Evolutionary conservation across 2,888 invertebrate species (phyloP), one percentile per base, ranked within the genome.

Genomic region (Oscheius onirici): DNA sequence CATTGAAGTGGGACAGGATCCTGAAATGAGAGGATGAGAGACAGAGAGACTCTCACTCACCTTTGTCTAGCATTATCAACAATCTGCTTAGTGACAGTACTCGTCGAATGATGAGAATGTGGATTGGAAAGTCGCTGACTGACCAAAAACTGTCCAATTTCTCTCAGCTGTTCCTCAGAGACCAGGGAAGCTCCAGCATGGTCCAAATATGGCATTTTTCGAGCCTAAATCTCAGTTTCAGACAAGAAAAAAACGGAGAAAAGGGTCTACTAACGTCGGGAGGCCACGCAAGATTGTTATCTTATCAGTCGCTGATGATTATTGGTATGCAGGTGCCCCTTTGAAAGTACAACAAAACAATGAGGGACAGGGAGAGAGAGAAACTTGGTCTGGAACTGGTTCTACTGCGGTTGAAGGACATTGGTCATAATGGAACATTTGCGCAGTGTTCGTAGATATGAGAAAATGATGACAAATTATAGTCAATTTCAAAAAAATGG

Each of bases 1-100:
- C 88, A 79, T 94, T 92, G 86, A 97, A 96, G 88, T 93, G 92
- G 72, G 92, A 90, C n/a, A 97, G 90, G 76, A 96, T 91, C 87
- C 93, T 93, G 85, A 51, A 73, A 46, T 46, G 49, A 17, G 28
- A 57, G 24, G 26, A 2, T 54, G 71, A 51, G 46, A 41, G 67
- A 46, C 41, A 22, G 28, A 44, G 20, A 22, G 10, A 24, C 26
- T 44, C n/a, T 81, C n/a, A 24, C 49, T 44, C n/a, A 82, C 79
- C 76, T 58, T 10, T 65, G 41, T 44, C 78, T 67, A 2, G 77
- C 77, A 10, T 71, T 92, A 86, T 95, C 95, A 52, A 96, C 91
- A 57, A 92, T 91, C 89, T 95, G 94, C 78, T 91, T 92, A n/a
- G 94, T 93, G 74, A 91, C 90, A 88, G 92, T 92, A 85, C 94